Base-by-base conservation (phyloP, 2,113 vertebrate genomes). In the Scytalopus superciliaris region DNA sequence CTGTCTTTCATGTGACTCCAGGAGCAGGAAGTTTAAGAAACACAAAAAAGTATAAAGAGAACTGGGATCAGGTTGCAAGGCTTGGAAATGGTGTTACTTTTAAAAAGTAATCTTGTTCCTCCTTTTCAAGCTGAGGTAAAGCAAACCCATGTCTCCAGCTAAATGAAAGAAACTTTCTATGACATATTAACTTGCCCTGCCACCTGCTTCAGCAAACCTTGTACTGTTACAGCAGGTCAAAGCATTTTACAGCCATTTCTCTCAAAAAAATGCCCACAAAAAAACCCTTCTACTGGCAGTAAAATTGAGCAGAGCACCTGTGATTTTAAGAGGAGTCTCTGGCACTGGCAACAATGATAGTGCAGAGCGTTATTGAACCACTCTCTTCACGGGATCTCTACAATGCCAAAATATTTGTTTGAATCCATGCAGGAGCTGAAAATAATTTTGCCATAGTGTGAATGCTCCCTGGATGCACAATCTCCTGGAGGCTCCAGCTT, bases 281-380 rank as follows among this genome's bases (percentile, higher is more conserved):
- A 42, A 35, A 0, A 0, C 1, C 4, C 45, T 77, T 55, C 15
- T 49, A 5, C 21, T 57, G 56, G 15, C 31, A 76, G 40, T n/a
- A 56, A 89, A 92, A 68, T n/a, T 1, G 4, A 72, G 13, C 49
- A 76, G 37, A 57, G 17, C 17, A 17, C 16, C 14, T 62, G 59
- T 12, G 27, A 30, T 30, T 76, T 69, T 49, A 73, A 39, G n/a
- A 70, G 40, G 19, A 62, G 7, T 49, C 62, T 45, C 53, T 37
- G 53, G 40, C 31, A 25, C 11, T 3, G 2, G 7, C 2, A 3
- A 1, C 1, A 2, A 37, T 14, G 49, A 5, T 11, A 15, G 18
- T n/a, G 40, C 42, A 91, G 37, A 1, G 4, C 67, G 12, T 42
- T 60, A 33, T 7, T 44, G 42, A 77, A 19, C 37, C 45, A 6